These are phyloP conservation scores for Macheiramphus alcinus DNA, from an alignment of 2,113 vertebrate genomes.

Conservation along the genomic window DNA sequence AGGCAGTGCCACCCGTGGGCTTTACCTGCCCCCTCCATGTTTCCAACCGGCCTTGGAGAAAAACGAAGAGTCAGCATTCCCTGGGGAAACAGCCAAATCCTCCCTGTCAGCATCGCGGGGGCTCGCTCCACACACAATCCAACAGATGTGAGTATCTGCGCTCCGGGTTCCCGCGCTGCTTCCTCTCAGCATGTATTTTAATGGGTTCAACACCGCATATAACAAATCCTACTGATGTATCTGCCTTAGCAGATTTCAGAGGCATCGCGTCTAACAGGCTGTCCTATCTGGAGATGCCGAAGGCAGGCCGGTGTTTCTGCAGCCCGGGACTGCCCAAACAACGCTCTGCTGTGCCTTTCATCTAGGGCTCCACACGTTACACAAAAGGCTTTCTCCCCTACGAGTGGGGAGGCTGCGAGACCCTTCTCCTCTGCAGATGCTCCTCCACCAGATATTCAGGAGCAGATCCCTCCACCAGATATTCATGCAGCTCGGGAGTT, in stretches of 20 bases:
- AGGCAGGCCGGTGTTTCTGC: not conserved
- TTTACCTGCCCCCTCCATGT: not conserved
- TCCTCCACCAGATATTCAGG: not conserved
- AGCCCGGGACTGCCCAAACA: not conserved
- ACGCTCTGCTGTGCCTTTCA: not conserved
- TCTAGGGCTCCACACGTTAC: not conserved
- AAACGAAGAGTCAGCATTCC: not conserved
- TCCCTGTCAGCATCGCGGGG: not conserved
- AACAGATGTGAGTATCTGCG: not conserved
- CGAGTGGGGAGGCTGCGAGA: not conserved
- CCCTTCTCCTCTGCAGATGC: not conserved
- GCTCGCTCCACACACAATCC: not conserved
- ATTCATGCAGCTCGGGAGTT: accelerated
- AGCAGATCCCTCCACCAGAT: no score
- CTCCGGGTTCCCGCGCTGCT: not conserved
- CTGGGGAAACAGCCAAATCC: not conserved
- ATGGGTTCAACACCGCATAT: not conserved
- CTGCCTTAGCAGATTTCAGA: not conserved
- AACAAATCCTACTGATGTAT: not conserved
- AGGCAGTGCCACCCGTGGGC: accelerated
- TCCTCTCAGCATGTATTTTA: not conserved
- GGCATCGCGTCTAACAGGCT: not conserved
- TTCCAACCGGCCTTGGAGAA: not conserved
- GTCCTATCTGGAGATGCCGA: not conserved
- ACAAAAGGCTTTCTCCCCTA: not conserved